Percentiles rank a stretch among this genome's conserved stretches.
Conservation (phyloP, 2,888 invertebrate genomes). For the Amphipoea oculea region DNA sequence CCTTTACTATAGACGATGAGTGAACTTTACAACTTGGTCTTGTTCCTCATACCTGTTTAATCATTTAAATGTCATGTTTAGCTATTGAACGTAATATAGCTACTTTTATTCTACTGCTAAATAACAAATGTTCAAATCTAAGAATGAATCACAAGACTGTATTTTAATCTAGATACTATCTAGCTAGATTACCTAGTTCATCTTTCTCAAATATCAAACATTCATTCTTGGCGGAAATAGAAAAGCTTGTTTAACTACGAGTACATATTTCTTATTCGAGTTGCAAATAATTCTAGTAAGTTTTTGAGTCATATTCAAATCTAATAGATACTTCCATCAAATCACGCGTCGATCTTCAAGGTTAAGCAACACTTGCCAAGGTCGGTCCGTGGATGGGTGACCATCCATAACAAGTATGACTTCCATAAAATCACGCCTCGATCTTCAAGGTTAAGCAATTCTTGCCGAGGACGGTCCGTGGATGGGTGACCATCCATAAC, state of each 20-base stretch:
- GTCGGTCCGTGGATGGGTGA: background rate
- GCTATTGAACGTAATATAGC: too few species aligned
- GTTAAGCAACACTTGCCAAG: background rate
- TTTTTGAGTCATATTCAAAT: background rate
- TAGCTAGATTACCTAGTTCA: constrained; percentile 16
- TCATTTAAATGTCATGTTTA: background rate
- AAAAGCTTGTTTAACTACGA: too few species aligned
- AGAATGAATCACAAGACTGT: constrained; percentile 3
- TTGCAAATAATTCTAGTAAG: background rate
- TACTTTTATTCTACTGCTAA: background rate
- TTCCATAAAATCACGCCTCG: background rate
- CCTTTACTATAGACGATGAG: too few species aligned
- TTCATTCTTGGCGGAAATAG: too few species aligned
- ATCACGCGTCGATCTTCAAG: background rate
- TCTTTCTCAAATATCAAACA: constrained; percentile 16
- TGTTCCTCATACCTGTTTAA: too few species aligned
- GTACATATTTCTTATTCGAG: background rate
- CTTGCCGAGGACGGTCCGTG: background rate
- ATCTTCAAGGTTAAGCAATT: background rate
- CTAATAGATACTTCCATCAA: background rate
- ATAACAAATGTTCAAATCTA: background rate
- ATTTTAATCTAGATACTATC: constrained; percentile 37
- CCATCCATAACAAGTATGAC: background rate
- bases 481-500: background rate
- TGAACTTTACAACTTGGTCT: too few species aligned